A percentile compares a stretch with the other conserved stretches of the same genome.
These are phyloP conservation scores for Tetramorium bicarinatum DNA, from an alignment of 2,888 invertebrate species.

Conservation along the genomic window DNA sequence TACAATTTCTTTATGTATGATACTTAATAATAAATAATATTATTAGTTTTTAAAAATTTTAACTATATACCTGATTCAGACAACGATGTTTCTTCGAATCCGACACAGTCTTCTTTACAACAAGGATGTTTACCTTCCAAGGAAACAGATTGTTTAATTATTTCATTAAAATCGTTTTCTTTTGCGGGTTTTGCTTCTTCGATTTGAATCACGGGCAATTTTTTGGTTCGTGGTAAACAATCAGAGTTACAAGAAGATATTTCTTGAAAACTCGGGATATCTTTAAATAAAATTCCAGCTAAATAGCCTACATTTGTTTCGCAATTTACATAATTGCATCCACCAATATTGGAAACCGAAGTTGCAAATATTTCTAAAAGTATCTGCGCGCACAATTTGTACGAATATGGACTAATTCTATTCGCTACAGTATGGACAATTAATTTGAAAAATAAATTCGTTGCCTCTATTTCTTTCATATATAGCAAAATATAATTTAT, in stretches of 20 bases:
- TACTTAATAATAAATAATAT: too few relatives aligned
- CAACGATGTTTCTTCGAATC: conserved; percentile 2
- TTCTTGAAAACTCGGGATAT: background rate
- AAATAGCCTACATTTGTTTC: conserved; percentile 24
- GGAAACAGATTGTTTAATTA: background rate
- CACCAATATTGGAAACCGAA: background rate
- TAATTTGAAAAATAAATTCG: conserved; percentile 26
- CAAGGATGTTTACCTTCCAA: conserved; percentile 12
- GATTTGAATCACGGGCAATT: background rate
- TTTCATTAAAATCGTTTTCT: background rate
- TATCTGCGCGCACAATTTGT: conserved; percentile 28
- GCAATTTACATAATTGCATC: conserved; percentile 4
- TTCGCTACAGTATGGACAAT: background rate
- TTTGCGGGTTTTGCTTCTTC: background rate
- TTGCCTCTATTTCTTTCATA: conserved; percentile 19
- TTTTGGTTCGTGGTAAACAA: background rate
- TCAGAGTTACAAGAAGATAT: background rate
- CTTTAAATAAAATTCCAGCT: background rate
- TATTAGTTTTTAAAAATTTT: too few relatives aligned
- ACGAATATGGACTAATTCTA: background rate
- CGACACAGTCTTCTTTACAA: background rate
- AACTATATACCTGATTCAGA: background rate
- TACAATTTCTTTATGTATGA: too few relatives aligned
- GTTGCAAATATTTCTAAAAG: conserved; percentile 8
- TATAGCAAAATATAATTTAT: background rate